Percentiles rank a stretch among this genome's conserved stretches.
Evolutionary conservation across 1,140 invertebrate genomes (phyloP).

Genomic region (Oryzaephilus surinamensis): DNA sequence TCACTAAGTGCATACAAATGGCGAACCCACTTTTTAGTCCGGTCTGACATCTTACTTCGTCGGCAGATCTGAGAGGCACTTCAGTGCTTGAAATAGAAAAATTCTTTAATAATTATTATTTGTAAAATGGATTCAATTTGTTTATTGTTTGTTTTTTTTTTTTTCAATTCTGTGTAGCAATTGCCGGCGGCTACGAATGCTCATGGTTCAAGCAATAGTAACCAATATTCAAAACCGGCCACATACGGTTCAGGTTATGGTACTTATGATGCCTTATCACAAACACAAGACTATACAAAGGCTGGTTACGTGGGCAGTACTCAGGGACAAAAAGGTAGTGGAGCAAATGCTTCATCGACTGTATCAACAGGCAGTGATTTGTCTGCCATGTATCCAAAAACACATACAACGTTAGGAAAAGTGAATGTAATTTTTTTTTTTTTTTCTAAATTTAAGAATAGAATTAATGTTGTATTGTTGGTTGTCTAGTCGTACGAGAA

Average conservation of each 20-base stretch:
- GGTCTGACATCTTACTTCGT: no score
- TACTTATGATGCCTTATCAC: slow-evolving; percentile 53
- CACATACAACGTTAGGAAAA: slow-evolving; percentile 60
- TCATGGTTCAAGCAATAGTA: slow-evolving; percentile 43
- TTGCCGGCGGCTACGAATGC: slow-evolving; percentile 53
- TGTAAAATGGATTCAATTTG: slow-evolving; percentile 3
- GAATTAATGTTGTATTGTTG: slow-evolving; percentile 5
- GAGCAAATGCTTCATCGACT: slow-evolving; percentile 42
- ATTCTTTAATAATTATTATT: no score
- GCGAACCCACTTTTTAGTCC: no score
- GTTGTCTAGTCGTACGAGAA: slow-evolving; percentile 69
- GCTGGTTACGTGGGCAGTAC: slow-evolving; percentile 40
- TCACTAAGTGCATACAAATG: no score
- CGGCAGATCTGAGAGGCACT: no score
- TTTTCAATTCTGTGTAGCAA: slow-evolving; percentile 38
- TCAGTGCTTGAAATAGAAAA: no score
- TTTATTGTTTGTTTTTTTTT: background rate
- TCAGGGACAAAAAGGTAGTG: slow-evolving; percentile 45
- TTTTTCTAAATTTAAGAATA: background rate
- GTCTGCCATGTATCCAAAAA: slow-evolving; percentile 60
- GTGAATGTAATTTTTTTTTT: slow-evolving; percentile 50
- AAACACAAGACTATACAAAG: slow-evolving; percentile 49
- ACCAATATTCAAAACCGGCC: slow-evolving; percentile 55
- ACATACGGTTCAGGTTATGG: slow-evolving; percentile 54
- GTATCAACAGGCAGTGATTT: slow-evolving; percentile 51